These are phyloP conservation scores for Anthonomus grandis DNA, from an alignment of 1,140 invertebrate genomes.

Conservation along the genomic window DNA sequence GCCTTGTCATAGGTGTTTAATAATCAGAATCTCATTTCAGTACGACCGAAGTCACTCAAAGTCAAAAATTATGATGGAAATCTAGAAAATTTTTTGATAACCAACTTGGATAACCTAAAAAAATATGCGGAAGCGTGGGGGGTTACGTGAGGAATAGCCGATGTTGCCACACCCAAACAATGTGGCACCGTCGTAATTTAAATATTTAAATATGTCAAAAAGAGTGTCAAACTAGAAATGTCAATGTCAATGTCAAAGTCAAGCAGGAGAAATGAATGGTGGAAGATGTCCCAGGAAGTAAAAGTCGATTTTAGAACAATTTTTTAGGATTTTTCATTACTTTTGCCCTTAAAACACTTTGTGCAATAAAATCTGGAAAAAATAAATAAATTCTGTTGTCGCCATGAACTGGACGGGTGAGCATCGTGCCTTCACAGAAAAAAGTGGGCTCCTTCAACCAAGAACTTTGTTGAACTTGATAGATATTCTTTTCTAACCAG, in stretches of 20 bases:
- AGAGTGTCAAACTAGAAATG: neutral
- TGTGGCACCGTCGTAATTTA: no score
- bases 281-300: slow-evolving; percentile 33
- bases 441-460: no score
- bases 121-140: no score
- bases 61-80: neutral
- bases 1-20: no score
- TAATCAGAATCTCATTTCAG: slow-evolving; percentile 2
- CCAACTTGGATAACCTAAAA: no score
- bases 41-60: neutral
- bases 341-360: slow-evolving; percentile 3
- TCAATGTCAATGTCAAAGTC: slow-evolving; percentile 27
- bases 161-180: no score
- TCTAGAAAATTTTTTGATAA: neutral
- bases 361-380: slow-evolving; percentile 12
- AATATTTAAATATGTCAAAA: neutral
- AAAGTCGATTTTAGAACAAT: slow-evolving; percentile 5
- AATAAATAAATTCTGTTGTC: no score
- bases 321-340: neutral
- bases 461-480: no score
- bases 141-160: no score
- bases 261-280: slow-evolving; percentile 29
- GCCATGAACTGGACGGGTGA: no score
- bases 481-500: no score
- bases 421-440: no score